Evolutionary conservation across 2,113 vertebrate species (phyloP).

Genomic region (Nothoprocta perdicaria): DNA sequence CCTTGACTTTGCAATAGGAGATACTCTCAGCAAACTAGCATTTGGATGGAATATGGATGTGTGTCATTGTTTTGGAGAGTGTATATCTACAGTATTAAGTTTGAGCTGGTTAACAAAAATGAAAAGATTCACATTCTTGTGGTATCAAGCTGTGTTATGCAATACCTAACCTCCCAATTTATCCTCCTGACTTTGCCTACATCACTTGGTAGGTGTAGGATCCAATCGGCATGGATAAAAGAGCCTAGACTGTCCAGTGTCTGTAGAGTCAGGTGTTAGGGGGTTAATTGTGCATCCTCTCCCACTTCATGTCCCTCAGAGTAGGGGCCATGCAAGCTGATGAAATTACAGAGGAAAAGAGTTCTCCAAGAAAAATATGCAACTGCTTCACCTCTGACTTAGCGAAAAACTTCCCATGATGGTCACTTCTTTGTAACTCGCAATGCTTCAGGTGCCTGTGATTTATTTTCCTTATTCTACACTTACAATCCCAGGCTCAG

Average conservation of each 20-base stretch:
- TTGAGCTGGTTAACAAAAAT: not conserved
- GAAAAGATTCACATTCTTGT: not conserved
- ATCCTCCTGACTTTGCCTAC: not conserved
- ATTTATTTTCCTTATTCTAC: not conserved
- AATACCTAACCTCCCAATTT: not conserved
- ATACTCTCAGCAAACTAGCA: not conserved
- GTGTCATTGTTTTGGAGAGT: not conserved
- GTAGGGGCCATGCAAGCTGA: not conserved
- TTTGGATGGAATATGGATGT: not conserved
- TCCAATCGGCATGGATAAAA: too few species aligned
- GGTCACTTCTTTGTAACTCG: not conserved
- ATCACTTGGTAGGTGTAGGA: not conserved
- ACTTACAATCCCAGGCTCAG: not conserved
- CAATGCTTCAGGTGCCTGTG: not conserved
- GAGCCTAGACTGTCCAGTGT: not conserved
- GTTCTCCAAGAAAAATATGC: not conserved
- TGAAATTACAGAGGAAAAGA: not conserved
- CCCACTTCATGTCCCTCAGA: not conserved
- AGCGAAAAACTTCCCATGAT: too few species aligned
- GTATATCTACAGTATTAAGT: not conserved
- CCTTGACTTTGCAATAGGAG: not conserved
- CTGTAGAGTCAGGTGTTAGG: not conserved
- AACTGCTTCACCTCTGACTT: not conserved
- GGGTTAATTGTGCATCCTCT: not conserved
- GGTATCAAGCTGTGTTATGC: too few species aligned